These are phyloP conservation scores for Acridotheres tristis DNA, from an alignment of 2,797 vertebrate genomes.

Conservation along the genomic window DNA sequence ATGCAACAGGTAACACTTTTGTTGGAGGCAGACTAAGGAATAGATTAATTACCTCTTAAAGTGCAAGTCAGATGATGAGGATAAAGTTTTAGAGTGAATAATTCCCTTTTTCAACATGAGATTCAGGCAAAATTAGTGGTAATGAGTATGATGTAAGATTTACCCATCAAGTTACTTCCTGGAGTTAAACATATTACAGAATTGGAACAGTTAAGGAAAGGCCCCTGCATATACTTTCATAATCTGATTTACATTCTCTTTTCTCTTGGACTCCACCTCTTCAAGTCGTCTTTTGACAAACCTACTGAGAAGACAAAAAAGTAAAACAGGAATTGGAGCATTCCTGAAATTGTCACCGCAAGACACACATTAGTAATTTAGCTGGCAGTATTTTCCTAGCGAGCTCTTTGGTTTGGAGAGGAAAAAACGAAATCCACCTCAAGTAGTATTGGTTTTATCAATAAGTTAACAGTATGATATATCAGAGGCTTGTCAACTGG, in stretches of 20 bases:
- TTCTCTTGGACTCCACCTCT: slow-evolving; percentile 54
- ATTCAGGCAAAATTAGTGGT: slow-evolving; percentile 64
- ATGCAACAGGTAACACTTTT: slow-evolving; percentile 43
- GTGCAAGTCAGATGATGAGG: slow-evolving; percentile 53
- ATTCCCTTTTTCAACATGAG: slow-evolving; percentile 66
- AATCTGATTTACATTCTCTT: slow-evolving; percentile 60
- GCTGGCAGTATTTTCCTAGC: neutral
- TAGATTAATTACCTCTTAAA: slow-evolving; percentile 41
- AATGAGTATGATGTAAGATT: slow-evolving; percentile 59
- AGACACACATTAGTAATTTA: neutral
- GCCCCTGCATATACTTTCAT: neutral
- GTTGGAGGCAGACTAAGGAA: slow-evolving; percentile 37
- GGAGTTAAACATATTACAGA: slow-evolving; percentile 50
- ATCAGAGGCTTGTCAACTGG: neutral
- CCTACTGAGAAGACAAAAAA: slow-evolving; percentile 27
- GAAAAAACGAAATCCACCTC: neutral
- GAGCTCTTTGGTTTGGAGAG: neutral
- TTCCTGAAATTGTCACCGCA: neutral
- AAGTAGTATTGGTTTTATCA: neutral
- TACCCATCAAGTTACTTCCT: slow-evolving; percentile 60
- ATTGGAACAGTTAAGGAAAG: slow-evolving; percentile 40
- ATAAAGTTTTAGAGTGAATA: slow-evolving; percentile 54
- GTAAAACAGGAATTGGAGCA: slow-evolving; percentile 9
- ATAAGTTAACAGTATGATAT: neutral
- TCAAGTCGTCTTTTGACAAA: neutral